Evolutionary conservation across 2,888 invertebrate species (phyloP).

Genomic region (Meteorus colon): DNA sequence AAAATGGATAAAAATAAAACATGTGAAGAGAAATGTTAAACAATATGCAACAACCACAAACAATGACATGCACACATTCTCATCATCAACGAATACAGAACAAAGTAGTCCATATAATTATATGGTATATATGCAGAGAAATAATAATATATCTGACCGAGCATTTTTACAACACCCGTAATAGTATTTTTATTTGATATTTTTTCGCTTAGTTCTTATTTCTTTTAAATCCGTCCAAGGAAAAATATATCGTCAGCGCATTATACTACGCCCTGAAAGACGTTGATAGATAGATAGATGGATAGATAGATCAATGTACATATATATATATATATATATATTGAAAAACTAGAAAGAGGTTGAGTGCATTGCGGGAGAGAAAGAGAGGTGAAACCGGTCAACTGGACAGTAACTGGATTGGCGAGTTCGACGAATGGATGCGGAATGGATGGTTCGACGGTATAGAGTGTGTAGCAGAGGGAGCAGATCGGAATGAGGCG

Average conservation of each 20-base stretch:
- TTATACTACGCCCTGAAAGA: slow-evolving; percentile 1
- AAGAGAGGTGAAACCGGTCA: slow-evolving; percentile 12
- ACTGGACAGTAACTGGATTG: slow-evolving; percentile 11
- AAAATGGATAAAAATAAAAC: too few species aligned
- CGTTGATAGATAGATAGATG: neutral
- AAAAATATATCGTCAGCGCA: slow-evolving; percentile 12
- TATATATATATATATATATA: neutral
- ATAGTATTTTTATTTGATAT: neutral
- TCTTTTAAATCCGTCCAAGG: neutral
- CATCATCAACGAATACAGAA: too few species aligned
- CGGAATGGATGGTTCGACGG: neutral
- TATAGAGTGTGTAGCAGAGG: neutral
- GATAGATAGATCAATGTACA: neutral
- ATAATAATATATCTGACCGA: too few species aligned
- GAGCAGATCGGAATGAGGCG: slow-evolving; percentile 14
- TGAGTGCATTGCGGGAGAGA: neutral
- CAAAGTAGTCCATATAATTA: too few species aligned
- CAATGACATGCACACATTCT: too few species aligned
- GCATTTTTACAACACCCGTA: too few species aligned
- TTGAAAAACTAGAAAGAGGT: neutral
- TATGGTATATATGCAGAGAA: too few species aligned
- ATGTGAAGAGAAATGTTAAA: too few species aligned
- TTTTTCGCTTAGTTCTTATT: neutral
- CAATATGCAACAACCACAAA: too few species aligned
- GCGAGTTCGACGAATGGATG: slow-evolving; percentile 7